A percentile compares a stretch with the other conserved stretches of the same genome.
Conservation (phyloP, 2,113 vertebrate species). For the Pseudorhombus dupliciocellatus region DNA sequence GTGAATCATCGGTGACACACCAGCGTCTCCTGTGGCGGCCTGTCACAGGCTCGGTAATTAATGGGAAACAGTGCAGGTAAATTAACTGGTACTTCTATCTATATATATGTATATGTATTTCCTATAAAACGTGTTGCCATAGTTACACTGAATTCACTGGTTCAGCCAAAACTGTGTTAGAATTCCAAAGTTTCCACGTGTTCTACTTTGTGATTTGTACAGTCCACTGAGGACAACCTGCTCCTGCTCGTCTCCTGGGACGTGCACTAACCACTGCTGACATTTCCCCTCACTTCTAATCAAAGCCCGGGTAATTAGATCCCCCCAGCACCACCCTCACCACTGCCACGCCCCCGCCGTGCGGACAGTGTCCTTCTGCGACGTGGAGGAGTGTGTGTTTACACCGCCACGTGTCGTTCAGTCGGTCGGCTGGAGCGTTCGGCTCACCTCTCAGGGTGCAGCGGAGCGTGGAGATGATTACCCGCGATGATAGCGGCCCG, state of each 20-base stretch:
- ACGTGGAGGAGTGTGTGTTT: constrained; percentile 50
- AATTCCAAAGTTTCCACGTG: too few species aligned
- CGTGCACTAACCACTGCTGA: constrained; percentile 37
- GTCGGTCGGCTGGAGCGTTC: constrained; percentile 50
- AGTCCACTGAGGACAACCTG: constrained; percentile 6
- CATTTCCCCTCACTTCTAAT: constrained; percentile 53
- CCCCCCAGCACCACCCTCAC: constrained; percentile 9
- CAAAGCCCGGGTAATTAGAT: constrained; percentile 65
- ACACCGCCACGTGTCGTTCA: constrained; percentile 42
- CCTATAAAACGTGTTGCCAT: too few species aligned
- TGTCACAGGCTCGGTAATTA: too few species aligned
- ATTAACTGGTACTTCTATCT: too few species aligned
- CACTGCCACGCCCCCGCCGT: neutral
- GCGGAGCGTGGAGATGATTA: constrained; percentile 63
- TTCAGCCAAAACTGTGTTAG: too few species aligned
- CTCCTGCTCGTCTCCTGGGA: constrained; percentile 46
- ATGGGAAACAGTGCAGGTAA: too few species aligned
- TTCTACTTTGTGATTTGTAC: too few species aligned
- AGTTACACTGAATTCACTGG: too few species aligned
- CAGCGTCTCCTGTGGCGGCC: too few species aligned
- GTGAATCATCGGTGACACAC: too few species aligned
- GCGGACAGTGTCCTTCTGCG: constrained; percentile 35
- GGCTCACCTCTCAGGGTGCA: constrained; percentile 32
- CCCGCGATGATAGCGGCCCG: constrained; percentile 44
- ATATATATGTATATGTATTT: too few species aligned